phyloP scores from a whole-genome alignment of 1,140 invertebrate genomes.

The Nephila pilipes region DNA sequence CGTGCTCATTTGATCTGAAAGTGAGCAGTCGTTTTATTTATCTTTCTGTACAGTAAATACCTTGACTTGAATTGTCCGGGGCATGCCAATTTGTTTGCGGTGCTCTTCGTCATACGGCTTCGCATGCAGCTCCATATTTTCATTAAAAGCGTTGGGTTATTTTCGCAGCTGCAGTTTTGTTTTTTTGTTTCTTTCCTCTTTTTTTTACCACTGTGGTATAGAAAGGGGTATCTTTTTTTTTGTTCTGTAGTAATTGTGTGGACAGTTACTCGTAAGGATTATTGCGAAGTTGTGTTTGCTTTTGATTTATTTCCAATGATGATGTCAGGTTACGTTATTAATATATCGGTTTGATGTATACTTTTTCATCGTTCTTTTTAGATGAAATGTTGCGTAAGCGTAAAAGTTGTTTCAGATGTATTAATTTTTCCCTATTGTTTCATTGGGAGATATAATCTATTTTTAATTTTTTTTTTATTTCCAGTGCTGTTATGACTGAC shows the following conservation, averaged over 20 bases:
- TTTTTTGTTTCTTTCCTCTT: background rate
- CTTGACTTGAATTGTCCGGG: background rate
- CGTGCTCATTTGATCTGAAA: slow-evolving; percentile 32
- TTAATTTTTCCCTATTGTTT: background rate
- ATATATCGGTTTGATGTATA: background rate
- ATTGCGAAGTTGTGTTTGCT: background rate
- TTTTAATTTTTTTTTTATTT: too few relatives aligned
- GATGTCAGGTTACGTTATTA: background rate
- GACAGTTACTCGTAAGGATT: background rate
- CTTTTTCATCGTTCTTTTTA: background rate
- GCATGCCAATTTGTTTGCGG: slow-evolving; percentile 60
- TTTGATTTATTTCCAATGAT: background rate
- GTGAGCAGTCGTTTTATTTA: slow-evolving; percentile 60
- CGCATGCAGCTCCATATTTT: background rate
- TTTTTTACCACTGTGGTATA: background rate
- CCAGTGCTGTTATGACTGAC: too few relatives aligned
- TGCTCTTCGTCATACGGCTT: background rate
- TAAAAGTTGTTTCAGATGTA: background rate
- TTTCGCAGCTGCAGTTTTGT: background rate
- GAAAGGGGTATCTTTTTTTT: background rate
- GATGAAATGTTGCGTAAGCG: background rate
- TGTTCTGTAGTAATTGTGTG: background rate
- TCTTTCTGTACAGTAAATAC: slow-evolving; percentile 56
- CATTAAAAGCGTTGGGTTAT: background rate
- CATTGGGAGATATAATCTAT: too few relatives aligned